Base-by-base conservation (phyloP, 2,888 invertebrate genomes). In the Drosophila subquinaria region DNA sequence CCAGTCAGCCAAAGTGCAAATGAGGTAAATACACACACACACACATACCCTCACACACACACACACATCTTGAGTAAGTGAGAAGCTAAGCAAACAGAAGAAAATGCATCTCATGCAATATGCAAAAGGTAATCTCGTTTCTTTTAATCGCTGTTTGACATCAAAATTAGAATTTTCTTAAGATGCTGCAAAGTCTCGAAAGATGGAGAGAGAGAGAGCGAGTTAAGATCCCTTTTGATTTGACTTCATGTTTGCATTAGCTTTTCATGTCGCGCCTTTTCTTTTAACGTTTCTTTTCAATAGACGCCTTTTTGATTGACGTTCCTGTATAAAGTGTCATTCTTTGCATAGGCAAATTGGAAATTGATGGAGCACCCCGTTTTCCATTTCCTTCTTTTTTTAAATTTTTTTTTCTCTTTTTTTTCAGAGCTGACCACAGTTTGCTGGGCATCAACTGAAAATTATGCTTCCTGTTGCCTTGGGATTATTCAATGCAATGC, bases 121-220 rank as follows among this genome's bases (percentile, higher is more conserved):
- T 92, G 91, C 91, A 92, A 76, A 80, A 89, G 90, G 92, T 91
- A 92, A 92, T 92, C 92, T 92, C 90, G 91, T 90, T 86, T 78
- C 89, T 90, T 91, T 90, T 92, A 92, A 92, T 92, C 92, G 91
- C 90, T 92, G 92, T 92, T 92, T 92, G 90, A 91, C 90, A 92
- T 92, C 92, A 91, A 89, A 92, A 92, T 92, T 92, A 88, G 74
- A 89, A 82, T 82, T 81, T 86, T 87, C 89, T 87, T 84, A 85
- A 84, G 84, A 89, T 74, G 89, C 84, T 65, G 33, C 10, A 17
- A 13, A 27, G 27, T 20, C 36, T 45, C 53, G 10, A 45, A 53
- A 43, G 45, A 57, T 33, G 11, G 10, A 6, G 30, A 30, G n/a
- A 11, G 23, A 4, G 23, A 23, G 23, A 17, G 17, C 0, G 38